These are phyloP conservation scores for Parnassius apollo DNA, from an alignment of 2,888 invertebrate species.

Conservation along the genomic window DNA sequence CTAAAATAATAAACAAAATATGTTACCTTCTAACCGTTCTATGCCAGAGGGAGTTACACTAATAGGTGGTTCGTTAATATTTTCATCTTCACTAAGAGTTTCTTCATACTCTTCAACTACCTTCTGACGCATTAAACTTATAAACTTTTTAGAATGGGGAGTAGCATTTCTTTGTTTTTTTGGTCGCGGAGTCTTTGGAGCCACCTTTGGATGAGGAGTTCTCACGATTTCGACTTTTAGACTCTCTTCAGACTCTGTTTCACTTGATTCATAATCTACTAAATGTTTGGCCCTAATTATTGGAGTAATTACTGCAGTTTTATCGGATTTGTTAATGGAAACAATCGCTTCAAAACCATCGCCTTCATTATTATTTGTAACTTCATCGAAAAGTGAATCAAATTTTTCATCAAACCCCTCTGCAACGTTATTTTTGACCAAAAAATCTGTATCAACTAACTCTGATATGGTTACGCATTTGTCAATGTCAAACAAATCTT, in stretches of 20 bases:
- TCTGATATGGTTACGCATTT: constrained; percentile 68
- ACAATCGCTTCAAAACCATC: constrained; percentile 59
- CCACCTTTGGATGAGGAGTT: constrained; percentile 51
- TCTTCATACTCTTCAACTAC: constrained; percentile 55
- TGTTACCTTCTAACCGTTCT: constrained; percentile 23
- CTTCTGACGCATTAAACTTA: constrained; percentile 54
- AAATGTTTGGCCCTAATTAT: constrained; percentile 56
- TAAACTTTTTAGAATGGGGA: constrained; percentile 64
- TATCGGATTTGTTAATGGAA: constrained; percentile 54
- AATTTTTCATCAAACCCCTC: constrained; percentile 57
- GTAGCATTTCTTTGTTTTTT: constrained; percentile 58
- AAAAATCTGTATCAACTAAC: constrained; percentile 44
- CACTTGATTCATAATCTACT: constrained; percentile 71
- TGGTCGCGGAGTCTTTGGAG: constrained; percentile 55
- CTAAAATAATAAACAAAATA: no score
- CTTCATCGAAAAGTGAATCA: constrained; percentile 61
- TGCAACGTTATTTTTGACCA: constrained; percentile 32
- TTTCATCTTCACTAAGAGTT: constrained; percentile 40
- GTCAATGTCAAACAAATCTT: constrained; percentile 57
- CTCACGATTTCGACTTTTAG: constrained; percentile 35
- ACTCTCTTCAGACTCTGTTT: constrained; percentile 49
- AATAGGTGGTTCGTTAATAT: constrained; percentile 40
- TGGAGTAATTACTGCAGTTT: constrained; percentile 70
- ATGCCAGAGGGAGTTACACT: constrained; percentile 28
- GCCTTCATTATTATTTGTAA: constrained; percentile 39